Evolutionary conservation across 2,888 invertebrate species (phyloP).

Genomic region (Blastobasis lacticolella): DNA sequence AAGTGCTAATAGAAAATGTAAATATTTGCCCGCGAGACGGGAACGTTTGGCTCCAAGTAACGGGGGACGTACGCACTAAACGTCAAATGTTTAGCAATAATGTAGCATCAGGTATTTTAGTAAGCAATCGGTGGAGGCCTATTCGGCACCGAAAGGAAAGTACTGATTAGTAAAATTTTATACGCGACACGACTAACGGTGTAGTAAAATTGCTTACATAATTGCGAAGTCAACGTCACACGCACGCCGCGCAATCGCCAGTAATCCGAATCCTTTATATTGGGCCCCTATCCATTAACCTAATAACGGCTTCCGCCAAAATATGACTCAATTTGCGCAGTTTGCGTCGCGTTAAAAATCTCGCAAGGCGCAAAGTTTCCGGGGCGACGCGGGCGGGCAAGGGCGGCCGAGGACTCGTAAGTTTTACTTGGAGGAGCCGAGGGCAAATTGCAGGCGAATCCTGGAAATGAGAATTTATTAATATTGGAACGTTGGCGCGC

Average conservation of each 20-base stretch:
- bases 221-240: background rate
- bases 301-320: constrained; percentile 27
- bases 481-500: constrained; percentile 53
- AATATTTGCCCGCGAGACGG: background rate
- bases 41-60: background rate
- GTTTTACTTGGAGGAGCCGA: constrained; percentile 53
- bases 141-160: no score
- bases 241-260: background rate
- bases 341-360: constrained; percentile 38
- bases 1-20: constrained; percentile 11
- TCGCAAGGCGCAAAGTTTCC: constrained; percentile 20
- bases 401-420: constrained; percentile 48
- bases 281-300: constrained; percentile 2
- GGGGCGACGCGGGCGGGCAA: constrained; percentile 22
- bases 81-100: background rate
- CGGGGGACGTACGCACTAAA: background rate
- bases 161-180: background rate
- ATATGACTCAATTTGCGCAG: constrained; percentile 43
- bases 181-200: background rate
- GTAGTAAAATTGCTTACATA: background rate
- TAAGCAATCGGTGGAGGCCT: no score
- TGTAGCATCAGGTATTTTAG: no score
- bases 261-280: background rate
- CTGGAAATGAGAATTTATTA: constrained; percentile 71
- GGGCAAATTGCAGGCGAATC: constrained; percentile 68